These are phyloP conservation scores for Trinectes maculatus DNA, from an alignment of 2,113 vertebrate species.

Conservation along the genomic window DNA sequence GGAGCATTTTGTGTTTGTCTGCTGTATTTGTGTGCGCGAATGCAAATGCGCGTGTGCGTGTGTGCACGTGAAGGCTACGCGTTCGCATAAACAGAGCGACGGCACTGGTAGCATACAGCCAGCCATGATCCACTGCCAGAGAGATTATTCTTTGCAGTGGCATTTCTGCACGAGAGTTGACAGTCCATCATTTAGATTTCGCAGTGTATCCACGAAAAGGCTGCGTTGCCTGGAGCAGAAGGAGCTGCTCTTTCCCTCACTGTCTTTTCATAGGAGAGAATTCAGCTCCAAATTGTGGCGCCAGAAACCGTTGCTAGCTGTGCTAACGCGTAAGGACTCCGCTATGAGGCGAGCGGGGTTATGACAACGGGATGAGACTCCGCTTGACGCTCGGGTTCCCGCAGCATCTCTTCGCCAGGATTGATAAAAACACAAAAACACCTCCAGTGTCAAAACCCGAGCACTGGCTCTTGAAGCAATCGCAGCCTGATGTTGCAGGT, in stretches of 20 bases:
- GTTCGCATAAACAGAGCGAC: constrained; percentile 77
- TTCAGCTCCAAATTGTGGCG: constrained; percentile 76
- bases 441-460: constrained; percentile 13
- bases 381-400: constrained; percentile 47
- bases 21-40: constrained; percentile 7
- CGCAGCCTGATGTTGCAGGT: constrained; percentile 57
- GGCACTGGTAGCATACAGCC: constrained; percentile 77
- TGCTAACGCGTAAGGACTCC: constrained; percentile 59
- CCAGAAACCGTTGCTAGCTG: constrained; percentile 66
- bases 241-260: constrained; percentile 79
- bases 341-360: constrained; percentile 63
- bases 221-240: constrained; percentile 80
- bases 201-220: constrained; percentile 82
- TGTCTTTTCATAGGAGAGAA: constrained; percentile 76
- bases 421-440: constrained; percentile 54
- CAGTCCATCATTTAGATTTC: constrained; percentile 86
- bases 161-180: constrained; percentile 82
- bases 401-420: constrained; percentile 15
- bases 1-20: constrained; percentile 54
- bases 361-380: constrained; percentile 23
- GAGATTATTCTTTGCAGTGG: constrained; percentile 83
- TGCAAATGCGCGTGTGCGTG: constrained; percentile 28
- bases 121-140: constrained; percentile 82
- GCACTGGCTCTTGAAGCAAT: constrained; percentile 48
- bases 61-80: constrained; percentile 65